Evolutionary conservation across 2,113 vertebrate species (phyloP).

Genomic region (Orcinus orca): DNA sequence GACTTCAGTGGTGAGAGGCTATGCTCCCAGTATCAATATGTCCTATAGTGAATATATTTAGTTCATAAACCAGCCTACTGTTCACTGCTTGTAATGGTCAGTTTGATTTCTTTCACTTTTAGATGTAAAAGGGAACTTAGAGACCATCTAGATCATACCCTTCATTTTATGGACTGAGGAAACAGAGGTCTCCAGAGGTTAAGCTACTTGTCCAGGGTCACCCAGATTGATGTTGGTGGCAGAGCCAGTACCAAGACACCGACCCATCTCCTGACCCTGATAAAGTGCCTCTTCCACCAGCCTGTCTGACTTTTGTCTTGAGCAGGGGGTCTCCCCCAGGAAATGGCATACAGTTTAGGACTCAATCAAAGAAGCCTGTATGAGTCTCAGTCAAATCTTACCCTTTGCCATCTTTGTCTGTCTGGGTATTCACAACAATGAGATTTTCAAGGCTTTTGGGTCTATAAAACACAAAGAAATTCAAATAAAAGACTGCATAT

Average conservation of each 20-base stretch:
- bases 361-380: background rate
- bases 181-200: background rate
- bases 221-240: background rate
- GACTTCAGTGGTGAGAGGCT: background rate
- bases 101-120: background rate
- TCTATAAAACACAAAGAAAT: slow-evolving; percentile 65
- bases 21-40: background rate
- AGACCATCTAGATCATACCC: background rate
- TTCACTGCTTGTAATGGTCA: background rate
- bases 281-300: background rate
- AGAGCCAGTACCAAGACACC: background rate
- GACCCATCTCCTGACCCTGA: background rate
- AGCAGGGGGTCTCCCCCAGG: background rate
- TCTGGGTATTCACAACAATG: slow-evolving; percentile 35
- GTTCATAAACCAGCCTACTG: background rate
- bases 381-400: slow-evolving; percentile 48
- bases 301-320: background rate
- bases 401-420: slow-evolving; percentile 54
- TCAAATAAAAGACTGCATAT: slow-evolving; percentile 27
- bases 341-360: background rate
- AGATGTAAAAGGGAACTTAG: background rate
- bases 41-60: background rate
- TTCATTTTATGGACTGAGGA: background rate
- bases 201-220: background rate
- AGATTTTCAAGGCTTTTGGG: slow-evolving; percentile 71